phyloP scores from a whole-genome alignment of 2,113 vertebrate species.

The Rhinogobius similis region DNA sequence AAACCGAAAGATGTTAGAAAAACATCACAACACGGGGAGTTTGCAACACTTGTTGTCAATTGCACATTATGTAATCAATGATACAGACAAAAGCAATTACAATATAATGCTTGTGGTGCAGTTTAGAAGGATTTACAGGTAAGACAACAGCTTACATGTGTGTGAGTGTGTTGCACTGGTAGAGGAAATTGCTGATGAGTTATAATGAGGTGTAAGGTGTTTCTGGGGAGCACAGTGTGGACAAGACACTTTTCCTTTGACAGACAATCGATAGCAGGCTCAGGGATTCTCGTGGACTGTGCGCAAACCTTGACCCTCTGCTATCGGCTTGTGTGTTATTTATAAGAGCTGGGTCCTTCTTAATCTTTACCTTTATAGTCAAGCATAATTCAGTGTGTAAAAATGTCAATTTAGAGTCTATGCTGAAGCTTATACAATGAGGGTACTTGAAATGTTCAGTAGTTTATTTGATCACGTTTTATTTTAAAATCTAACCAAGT shows the following conservation, averaged over 20 bases:
- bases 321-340: conserved; percentile 59
- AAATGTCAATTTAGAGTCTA: background rate
- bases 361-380: background rate
- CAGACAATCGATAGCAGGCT: conserved; percentile 63
- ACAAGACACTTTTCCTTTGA: conserved; percentile 55
- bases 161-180: conserved; percentile 44
- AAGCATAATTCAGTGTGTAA: background rate
- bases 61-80: background rate
- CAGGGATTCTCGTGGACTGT: conserved; percentile 62
- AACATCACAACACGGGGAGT: background rate
- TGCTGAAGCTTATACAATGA: background rate
- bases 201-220: conserved; percentile 71
- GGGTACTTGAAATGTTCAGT: too few species aligned
- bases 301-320: conserved; percentile 65
- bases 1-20: background rate
- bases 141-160: conserved; percentile 50
- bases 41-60: background rate
- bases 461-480: background rate
- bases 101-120: conserved; percentile 46
- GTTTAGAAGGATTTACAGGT: conserved; percentile 77
- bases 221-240: conserved; percentile 62
- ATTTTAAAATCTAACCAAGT: background rate
- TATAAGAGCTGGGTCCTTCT: conserved; percentile 38
- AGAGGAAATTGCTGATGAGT: conserved; percentile 73
- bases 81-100: background rate